Base-by-base conservation (phyloP, 64 coral and sea anemone species). In the Montipora cactus region DNA sequence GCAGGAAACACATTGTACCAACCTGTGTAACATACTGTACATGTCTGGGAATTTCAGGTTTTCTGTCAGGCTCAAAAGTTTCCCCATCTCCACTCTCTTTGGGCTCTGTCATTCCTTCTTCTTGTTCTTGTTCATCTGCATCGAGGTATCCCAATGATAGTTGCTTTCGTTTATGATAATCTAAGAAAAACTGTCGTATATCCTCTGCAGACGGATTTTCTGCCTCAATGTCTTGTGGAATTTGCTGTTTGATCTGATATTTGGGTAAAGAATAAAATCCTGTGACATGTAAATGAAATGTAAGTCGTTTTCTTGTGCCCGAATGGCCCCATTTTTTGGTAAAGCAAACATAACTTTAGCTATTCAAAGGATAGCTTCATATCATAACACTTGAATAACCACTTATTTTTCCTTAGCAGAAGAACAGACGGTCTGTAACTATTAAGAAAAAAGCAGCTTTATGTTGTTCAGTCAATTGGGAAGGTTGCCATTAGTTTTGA, bases 151-250 rank as follows among this genome's bases (percentile, higher is more conserved):
- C 97, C 37, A 95, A 9, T 22, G 94, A 89, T 53, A 83, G 89
- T 76, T 90, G 94, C 53, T 98, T 98, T 76, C 91, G 53, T 79
- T 98, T 98, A 49, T 94, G 87, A 64, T 98, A 93, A 23, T 95
- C 72, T 16, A 94, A 5, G 55, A 98, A 91, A 75, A 83, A 95
- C 44, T 91, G 52, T 28, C 88, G 47, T 50, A 98, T 90, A 5
- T 94, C 77, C 0, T 72, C 93, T 70, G 88, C 15, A 45, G 88
- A 86, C 3, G 47, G 5, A 12, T 79, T 68, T 1, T 15, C 51
- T 44, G 77, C 68, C 1, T 75, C 23, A 71, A 62, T 23, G 46
- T 20, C 11, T 10, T 16, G 28, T 7, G 70, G 23, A 9, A 48
- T 10, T 58, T 90, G 47, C 61, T 7, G 55, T 85, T 70, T 72